These are phyloP conservation scores for Volucella zonaria DNA, from an alignment of 2,888 invertebrate species.

Conservation along the genomic window DNA sequence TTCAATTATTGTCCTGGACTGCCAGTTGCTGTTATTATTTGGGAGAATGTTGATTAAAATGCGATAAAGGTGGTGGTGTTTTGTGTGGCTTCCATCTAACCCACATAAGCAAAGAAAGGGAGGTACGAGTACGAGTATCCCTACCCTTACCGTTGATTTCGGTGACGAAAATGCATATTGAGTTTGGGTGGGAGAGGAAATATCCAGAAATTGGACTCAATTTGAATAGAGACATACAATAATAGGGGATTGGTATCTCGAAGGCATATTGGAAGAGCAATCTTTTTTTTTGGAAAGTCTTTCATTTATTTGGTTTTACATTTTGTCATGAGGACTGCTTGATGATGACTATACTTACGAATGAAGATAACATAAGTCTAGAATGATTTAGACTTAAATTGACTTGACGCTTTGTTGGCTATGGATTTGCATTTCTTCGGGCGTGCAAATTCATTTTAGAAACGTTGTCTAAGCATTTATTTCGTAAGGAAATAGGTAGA, in stretches of 20 bases:
- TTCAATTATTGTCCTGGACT: slow-evolving; percentile 24
- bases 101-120: slow-evolving; percentile 30
- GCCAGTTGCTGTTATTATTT: slow-evolving; percentile 66
- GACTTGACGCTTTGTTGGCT: too few relatives aligned
- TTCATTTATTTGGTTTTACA: neutral
- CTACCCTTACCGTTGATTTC: slow-evolving; percentile 45
- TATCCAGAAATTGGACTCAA: slow-evolving; percentile 47
- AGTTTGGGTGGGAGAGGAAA: neutral
- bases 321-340: too few relatives aligned
- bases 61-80: slow-evolving; percentile 57
- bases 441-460: too few relatives aligned
- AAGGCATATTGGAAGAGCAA: slow-evolving; percentile 29
- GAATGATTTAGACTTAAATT: too few relatives aligned
- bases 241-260: neutral
- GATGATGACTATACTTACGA: too few relatives aligned
- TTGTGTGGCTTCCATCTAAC: too few relatives aligned
- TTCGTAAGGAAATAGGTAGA: too few relatives aligned
- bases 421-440: too few relatives aligned
- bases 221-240: slow-evolving; percentile 39
- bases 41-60: slow-evolving; percentile 69
- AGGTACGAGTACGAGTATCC: too few relatives aligned
- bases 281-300: slow-evolving; percentile 4
- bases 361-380: too few relatives aligned
- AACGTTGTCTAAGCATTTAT: too few relatives aligned
- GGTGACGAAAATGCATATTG: slow-evolving; percentile 24